Evolutionary conservation across 1,140 invertebrate species (phyloP), one percentile per base, ranked within the genome.

Genomic region (Helicoverpa armigera): DNA sequence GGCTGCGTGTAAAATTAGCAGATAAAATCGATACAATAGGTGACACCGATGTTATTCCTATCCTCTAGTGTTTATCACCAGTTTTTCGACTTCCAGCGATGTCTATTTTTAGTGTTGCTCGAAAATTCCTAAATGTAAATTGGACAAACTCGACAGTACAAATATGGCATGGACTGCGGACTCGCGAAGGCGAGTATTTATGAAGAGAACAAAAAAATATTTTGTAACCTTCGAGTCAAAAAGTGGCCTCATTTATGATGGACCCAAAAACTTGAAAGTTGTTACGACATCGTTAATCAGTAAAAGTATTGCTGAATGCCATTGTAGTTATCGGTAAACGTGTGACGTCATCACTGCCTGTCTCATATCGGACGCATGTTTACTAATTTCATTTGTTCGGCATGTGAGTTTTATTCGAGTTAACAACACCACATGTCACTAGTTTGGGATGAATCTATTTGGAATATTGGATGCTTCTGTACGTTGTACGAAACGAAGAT

Each of bases 311-410:
- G 50, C 61, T 67, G 43, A 77, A 77, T 77, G 23, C 73, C 73
- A 76, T 77, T 77, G 75, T 77, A 67, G 18, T 76, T 76, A 77
- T 77, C 75, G n/a, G 61, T 67, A 67, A 14, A 67, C 29, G 13
- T 54, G 61, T 67, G 58, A 61, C 75, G 75, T 77, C 75, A 67
- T 77, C 61, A 77, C 61, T 65, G 75, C 75, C 50, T 35, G 56
- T 58, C 50, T 63, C 69, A 63, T 60, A 76, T 60, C 75, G 50
- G 75, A 43, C 61, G 75, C 29, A 77, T 77, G 75, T 77, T 77
- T 63, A 54, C 50, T 35, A 77, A 65, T 77, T 51, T 77, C 16
- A 18, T 65, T 67, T 67, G 48, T 53, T 77, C 61, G 75, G 43
- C 61, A 77, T 77, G 75, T 77, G 75, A 72, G 69, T 53, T 72